Percentiles rank a stretch among this genome's conserved stretches.
phyloP scores from a whole-genome alignment of 2,113 vertebrate species.

The Poicephalus gulielmi region DNA sequence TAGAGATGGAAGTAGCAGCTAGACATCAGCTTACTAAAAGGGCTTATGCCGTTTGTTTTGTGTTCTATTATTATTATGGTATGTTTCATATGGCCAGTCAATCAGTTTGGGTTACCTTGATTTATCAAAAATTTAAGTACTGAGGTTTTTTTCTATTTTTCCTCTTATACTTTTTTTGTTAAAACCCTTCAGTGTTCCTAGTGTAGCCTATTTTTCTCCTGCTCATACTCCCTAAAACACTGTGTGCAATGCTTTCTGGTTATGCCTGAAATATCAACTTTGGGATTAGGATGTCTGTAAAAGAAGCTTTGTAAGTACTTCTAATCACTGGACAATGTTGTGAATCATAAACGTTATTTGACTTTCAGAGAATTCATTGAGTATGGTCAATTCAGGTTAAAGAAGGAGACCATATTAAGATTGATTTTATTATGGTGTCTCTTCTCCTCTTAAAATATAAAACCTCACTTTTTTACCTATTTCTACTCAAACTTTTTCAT shows the following conservation, averaged over 20 bases:
- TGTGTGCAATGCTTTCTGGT: neutral
- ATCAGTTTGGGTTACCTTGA: neutral
- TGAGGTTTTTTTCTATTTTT: rapidly evolving
- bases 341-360: neutral
- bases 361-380: neutral
- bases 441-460: neutral
- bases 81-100: neutral
- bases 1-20: neutral
- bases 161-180: neutral
- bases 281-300: neutral
- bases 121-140: neutral
- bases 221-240: neutral
- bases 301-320: neutral
- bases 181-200: neutral
- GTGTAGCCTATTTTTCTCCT: neutral
- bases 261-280: neutral
- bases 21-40: neutral
- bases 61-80: neutral
- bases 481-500: neutral
- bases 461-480: neutral
- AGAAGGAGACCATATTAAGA: neutral
- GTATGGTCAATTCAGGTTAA: neutral
- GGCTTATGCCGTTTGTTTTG: neutral
- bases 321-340: neutral
- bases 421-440: neutral